Evolutionary conservation across 1,140 invertebrate species (phyloP), one percentile per base, ranked within the genome.

Genomic region (Potamilus streckersoni): DNA sequence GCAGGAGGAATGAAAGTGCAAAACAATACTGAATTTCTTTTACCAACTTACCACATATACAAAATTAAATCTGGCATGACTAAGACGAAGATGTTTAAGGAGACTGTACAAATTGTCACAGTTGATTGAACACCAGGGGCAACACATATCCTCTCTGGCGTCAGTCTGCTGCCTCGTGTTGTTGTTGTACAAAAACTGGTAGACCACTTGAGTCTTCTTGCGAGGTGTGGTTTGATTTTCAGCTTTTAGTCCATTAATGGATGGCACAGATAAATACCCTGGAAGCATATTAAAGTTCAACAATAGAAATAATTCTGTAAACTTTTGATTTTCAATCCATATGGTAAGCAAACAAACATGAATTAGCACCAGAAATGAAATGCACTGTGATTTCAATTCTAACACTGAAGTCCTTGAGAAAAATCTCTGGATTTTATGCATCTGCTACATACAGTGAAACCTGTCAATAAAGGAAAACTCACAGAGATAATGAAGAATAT

Each of bases 121-220:
- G 87, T 98, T 95, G 13, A 98, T 90, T 1, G 94, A 95, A 87
- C 97, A 98, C 97, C 97, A 98, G 2, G 97, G 96, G 89, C 97
- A 99, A 81, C 95, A 93, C 17, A 97, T 91, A 90, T 98, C 96
- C 83, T 96, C 95, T 60, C 95, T 94, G 27, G 96, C 95, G 90
- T 98, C 96, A 1, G 96, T 99, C 90, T 97, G 96, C 88, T 98
- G 97, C 55, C 96, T 92, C 58, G 95, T 96, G 87, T 97, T 97
- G 88, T 97, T 97, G 88, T 97, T 97, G 86, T 97, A 98, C 75
- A 97, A 92, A 91, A 99, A 98, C 90, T 98, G 96, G 91, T 98
- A 99, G 75, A 97, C 95, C 86, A 79, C 72, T 64, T 72, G 72
- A 16, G 64, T 78, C 70, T 83, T 82, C 71, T 87, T 88, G 63